Evolutionary conservation across 2,797 vertebrate species (phyloP).

Genomic region (Leptatherina wallacei): DNA sequence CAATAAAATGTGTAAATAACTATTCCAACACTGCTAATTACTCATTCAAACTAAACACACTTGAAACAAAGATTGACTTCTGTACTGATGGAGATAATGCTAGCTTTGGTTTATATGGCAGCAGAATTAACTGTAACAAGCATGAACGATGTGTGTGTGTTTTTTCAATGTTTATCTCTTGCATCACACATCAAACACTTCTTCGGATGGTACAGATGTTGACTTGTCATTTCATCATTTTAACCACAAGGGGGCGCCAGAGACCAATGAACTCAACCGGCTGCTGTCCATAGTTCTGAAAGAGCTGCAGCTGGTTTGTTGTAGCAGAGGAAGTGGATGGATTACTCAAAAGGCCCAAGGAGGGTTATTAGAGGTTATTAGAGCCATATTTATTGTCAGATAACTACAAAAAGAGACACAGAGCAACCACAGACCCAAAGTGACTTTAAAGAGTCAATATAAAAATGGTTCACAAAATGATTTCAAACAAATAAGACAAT

Average conservation of each 20-base stretch:
- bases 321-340: not conserved
- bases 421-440: not conserved
- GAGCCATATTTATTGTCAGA: too few relatives aligned
- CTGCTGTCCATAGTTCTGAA: slow-evolving; percentile 71
- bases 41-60: too few relatives aligned
- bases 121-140: too few relatives aligned
- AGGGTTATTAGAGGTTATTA: too few relatives aligned
- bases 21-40: too few relatives aligned
- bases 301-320: not conserved
- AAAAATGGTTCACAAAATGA: not conserved
- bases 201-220: not conserved
- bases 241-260: slow-evolving; percentile 43
- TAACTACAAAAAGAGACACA: not conserved
- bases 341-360: not conserved
- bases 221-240: not conserved
- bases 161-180: not conserved
- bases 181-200: too few relatives aligned
- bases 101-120: too few relatives aligned
- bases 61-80: too few relatives aligned
- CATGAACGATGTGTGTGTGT: too few relatives aligned
- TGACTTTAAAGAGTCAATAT: not conserved
- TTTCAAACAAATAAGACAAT: not conserved
- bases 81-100: too few relatives aligned
- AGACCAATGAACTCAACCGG: not conserved
- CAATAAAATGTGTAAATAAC: not conserved